Percentiles rank a stretch among this genome's conserved stretches.
Conservation (phyloP, 2,113 vertebrate genomes). For the Myotis yumanensis region DNA sequence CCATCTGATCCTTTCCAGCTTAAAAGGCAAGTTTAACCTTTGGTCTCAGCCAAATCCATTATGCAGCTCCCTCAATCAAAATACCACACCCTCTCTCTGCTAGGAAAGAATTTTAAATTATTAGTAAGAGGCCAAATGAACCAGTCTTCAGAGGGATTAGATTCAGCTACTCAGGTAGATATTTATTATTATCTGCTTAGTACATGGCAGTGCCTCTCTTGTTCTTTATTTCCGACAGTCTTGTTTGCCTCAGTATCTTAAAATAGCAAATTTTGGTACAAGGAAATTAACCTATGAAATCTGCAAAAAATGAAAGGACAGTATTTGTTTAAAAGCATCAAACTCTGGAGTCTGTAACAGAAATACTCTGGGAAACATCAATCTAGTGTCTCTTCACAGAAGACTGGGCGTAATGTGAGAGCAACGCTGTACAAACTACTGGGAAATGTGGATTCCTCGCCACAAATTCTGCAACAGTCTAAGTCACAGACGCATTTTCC, state of each 20-base stretch:
- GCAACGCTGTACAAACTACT: constrained; percentile 39
- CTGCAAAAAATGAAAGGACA: constrained; percentile 67
- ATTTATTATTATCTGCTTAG: neutral
- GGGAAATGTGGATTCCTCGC: neutral
- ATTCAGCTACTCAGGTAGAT: neutral
- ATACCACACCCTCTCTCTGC: neutral
- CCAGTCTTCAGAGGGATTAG: neutral
- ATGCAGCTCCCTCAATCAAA: neutral
- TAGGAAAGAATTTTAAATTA: constrained; percentile 6
- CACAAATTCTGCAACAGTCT: neutral
- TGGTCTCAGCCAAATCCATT: neutral
- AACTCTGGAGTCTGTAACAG: constrained; percentile 77
- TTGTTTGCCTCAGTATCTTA: constrained; percentile 56
- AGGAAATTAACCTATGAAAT: constrained; percentile 73
- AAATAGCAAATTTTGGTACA: constrained; percentile 69
- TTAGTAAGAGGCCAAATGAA: neutral
- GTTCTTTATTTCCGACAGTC: constrained; percentile 56
- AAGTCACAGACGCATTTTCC: neutral
- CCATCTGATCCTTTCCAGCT: neutral
- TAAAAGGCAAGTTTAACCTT: constrained; percentile 27
- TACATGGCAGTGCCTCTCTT: neutral
- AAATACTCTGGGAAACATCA: constrained; percentile 80
- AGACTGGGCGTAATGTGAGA: constrained; percentile 62
- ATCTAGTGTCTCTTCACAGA: constrained; percentile 53
- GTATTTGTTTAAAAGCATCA: constrained; percentile 79